Conservation (phyloP, 2,797 vertebrate species). For the Astyanax mexicanus region DNA sequence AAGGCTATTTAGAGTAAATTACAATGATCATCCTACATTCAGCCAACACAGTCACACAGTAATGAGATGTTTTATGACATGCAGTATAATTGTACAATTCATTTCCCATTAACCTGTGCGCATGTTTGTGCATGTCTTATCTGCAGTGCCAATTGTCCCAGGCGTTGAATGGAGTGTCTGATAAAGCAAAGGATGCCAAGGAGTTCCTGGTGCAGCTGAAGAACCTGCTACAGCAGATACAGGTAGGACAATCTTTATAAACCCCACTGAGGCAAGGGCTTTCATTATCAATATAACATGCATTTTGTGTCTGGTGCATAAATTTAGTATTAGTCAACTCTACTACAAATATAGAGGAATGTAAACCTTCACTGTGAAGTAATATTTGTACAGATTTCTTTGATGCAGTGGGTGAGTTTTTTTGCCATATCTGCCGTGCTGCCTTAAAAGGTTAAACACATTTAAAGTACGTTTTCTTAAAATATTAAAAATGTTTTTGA, state of each 20-base stretch:
- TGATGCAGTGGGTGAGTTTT: too few species aligned
- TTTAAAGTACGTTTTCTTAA: too few species aligned
- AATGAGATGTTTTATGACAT: neutral
- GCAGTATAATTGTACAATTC: neutral
- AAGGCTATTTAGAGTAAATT: neutral
- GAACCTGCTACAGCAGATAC: constrained; percentile 96
- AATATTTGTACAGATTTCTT: too few species aligned
- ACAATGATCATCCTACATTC: neutral
- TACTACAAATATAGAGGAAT: too few species aligned
- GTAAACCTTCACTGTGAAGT: too few species aligned
- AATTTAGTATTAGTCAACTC: too few species aligned
- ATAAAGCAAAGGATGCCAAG: constrained; percentile 98
- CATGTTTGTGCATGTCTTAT: constrained; percentile 45
- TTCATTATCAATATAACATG: too few species aligned
- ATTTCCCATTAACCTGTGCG: neutral
- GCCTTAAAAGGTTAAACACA: too few species aligned
- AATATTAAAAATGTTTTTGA: too few species aligned
- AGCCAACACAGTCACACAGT: neutral
- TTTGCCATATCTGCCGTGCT: too few species aligned
- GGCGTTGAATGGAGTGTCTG: constrained; percentile 94
- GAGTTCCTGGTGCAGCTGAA: constrained; percentile 97
- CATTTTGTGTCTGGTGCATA: too few species aligned
- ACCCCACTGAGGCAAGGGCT: neutral
- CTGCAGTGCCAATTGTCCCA: constrained; percentile 94
- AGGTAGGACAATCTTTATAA: constrained; percentile 77